phyloP scores from a whole-genome alignment of 2,797 vertebrate species.

The Micromesistius poutassou region DNA sequence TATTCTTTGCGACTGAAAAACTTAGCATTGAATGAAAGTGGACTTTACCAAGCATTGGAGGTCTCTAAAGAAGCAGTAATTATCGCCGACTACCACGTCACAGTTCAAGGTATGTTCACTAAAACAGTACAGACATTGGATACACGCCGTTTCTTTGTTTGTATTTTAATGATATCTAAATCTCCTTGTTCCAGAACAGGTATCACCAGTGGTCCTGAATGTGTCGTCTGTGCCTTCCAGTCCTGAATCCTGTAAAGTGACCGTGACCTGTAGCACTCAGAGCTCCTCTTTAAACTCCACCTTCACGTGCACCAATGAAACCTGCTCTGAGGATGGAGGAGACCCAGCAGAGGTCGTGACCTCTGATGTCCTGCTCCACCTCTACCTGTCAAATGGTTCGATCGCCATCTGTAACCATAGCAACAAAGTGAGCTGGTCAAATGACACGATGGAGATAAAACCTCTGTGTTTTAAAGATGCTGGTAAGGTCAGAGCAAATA shows the following conservation, averaged over 20 bases:
- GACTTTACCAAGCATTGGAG: neutral
- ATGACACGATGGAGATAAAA: neutral
- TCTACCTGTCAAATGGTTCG: neutral
- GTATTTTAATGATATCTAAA: neutral
- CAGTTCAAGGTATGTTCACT: neutral
- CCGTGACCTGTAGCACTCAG: neutral
- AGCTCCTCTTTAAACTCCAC: neutral
- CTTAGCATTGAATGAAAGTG: neutral
- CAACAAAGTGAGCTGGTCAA: neutral
- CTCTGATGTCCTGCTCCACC: neutral
- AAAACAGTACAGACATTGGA: neutral
- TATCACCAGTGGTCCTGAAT: slow-evolving; percentile 1
- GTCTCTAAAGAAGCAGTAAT: neutral
- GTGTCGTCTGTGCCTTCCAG: neutral
- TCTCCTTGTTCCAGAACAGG: neutral
- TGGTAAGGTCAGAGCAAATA: neutral
- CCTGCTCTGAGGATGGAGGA: neutral
- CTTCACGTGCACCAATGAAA: neutral
- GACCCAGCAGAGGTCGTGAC: neutral
- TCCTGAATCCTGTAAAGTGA: neutral
- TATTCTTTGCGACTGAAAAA: neutral
- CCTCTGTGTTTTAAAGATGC: neutral
- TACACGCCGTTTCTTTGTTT: neutral
- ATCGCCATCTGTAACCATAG: neutral
- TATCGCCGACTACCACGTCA: neutral